Evolutionary conservation across 2,797 vertebrate genomes (phyloP).

Genomic region (Gobio occitaniae): DNA sequence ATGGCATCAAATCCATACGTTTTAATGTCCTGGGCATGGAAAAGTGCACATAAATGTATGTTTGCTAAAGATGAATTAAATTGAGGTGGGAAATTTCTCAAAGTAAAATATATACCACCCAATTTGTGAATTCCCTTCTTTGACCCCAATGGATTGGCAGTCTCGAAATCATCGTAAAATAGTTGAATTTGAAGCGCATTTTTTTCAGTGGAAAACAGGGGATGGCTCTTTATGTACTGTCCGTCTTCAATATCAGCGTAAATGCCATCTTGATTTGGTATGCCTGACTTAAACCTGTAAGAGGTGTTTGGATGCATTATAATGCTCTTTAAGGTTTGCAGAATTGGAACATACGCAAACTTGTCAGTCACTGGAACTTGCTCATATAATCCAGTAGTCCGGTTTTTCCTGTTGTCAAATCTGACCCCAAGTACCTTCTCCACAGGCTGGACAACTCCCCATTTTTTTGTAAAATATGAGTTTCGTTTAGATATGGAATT

Average conservation of each 20-base stretch:
- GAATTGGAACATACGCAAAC: background rate
- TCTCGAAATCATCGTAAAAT: background rate
- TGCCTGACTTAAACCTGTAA: background rate
- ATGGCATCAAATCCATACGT: background rate
- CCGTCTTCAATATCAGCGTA: background rate
- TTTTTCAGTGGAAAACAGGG: background rate
- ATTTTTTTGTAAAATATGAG: background rate
- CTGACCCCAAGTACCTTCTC: background rate
- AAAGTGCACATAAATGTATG: background rate
- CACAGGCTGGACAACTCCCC: background rate
- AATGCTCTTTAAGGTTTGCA: slow-evolving; percentile 1
- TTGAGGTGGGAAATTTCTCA: slow-evolving; percentile 15
- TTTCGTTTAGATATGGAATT: background rate
- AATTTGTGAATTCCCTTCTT: slow-evolving; percentile 2
- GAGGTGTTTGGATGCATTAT: slow-evolving; percentile 4
- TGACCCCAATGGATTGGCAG: background rate
- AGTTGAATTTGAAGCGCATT: background rate
- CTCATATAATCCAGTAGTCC: background rate
- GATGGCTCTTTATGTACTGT: background rate
- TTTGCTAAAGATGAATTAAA: background rate
- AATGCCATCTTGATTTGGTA: background rate
- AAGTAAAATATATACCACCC: background rate
- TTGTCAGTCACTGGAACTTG: background rate
- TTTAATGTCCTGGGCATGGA: background rate
- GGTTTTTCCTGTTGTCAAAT: too few relatives aligned